phyloP scores from a whole-genome alignment of 2,797 vertebrate genomes.

The Muscicapa comitata region DNA sequence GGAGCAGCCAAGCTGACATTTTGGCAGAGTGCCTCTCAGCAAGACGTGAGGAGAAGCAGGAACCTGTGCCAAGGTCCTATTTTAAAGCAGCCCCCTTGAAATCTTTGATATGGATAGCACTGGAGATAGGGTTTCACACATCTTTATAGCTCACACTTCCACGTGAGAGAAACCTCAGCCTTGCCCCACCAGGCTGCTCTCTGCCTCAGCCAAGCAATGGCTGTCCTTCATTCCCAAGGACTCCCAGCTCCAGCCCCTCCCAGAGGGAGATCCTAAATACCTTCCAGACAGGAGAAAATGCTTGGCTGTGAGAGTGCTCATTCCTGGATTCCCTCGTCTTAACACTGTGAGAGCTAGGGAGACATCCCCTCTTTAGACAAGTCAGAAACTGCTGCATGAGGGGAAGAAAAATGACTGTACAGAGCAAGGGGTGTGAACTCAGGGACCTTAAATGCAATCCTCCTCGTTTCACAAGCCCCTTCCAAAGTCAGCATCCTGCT shows the following conservation, averaged over 20 bases:
- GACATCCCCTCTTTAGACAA: neutral
- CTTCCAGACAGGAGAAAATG: neutral
- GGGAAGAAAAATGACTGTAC: neutral
- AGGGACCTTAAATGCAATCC: neutral
- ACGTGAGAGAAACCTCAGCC: constrained; percentile 37
- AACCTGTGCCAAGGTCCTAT: constrained; percentile 15
- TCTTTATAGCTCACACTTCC: constrained; percentile 29
- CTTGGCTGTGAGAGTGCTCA: neutral
- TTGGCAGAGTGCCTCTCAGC: neutral
- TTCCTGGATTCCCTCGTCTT: neutral
- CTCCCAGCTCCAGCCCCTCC: neutral
- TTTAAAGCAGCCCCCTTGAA: constrained; percentile 24
- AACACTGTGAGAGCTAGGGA: neutral
- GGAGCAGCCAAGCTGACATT: constrained; percentile 10
- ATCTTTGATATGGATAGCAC: constrained; percentile 31
- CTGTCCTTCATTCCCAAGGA: neutral
- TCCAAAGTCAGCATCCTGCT: neutral
- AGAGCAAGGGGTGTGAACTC: neutral
- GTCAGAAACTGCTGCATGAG: neutral
- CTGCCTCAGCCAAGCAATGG: neutral
- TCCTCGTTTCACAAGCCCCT: neutral
- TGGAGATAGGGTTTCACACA: neutral
- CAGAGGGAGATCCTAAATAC: neutral
- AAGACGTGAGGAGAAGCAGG: constrained; percentile 20
- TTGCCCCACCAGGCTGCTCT: neutral